Percentiles rank a stretch among this genome's conserved stretches.
These are phyloP conservation scores for Adelges cooleyi DNA, from an alignment of 1,140 invertebrate species.

Conservation along the genomic window DNA sequence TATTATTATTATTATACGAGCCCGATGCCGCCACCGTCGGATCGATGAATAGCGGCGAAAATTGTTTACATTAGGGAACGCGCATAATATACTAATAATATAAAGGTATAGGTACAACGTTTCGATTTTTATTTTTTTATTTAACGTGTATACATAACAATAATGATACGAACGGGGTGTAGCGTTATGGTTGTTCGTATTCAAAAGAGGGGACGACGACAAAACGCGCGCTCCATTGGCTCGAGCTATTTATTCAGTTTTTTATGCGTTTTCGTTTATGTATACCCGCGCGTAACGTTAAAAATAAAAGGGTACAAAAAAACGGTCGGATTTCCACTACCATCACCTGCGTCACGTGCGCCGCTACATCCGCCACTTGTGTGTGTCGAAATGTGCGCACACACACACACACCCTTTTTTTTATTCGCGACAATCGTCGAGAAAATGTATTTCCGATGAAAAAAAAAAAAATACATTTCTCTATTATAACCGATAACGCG, in stretches of 20 bases:
- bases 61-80: slow-evolving; percentile 16
- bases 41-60: slow-evolving; percentile 16
- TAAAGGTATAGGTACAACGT: too few species aligned
- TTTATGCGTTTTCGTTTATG: slow-evolving; percentile 1
- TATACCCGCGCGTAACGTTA: slow-evolving; percentile 4
- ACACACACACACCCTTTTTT: slow-evolving; percentile 7
- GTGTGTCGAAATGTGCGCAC: slow-evolving; percentile 11
- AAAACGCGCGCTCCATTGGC: slow-evolving; percentile 13
- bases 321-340: slow-evolving; percentile 6
- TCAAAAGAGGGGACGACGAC: slow-evolving; percentile 1
- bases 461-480: too few species aligned
- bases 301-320: slow-evolving; percentile 24
- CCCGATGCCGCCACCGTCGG: too few species aligned
- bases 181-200: slow-evolving; percentile 10
- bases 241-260: slow-evolving; percentile 28
- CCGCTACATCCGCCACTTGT: neutral
- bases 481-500: too few species aligned
- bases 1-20: too few species aligned
- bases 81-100: neutral
- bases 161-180: neutral
- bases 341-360: slow-evolving; percentile 24
- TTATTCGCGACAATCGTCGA: neutral
- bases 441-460: slow-evolving; percentile 7
- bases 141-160: neutral
- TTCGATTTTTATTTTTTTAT: neutral